Percentiles rank a stretch among this genome's conserved stretches.
Evolutionary conservation across 1,140 invertebrate species (phyloP).

Genomic region (Pseudomyrmex pallidus): DNA sequence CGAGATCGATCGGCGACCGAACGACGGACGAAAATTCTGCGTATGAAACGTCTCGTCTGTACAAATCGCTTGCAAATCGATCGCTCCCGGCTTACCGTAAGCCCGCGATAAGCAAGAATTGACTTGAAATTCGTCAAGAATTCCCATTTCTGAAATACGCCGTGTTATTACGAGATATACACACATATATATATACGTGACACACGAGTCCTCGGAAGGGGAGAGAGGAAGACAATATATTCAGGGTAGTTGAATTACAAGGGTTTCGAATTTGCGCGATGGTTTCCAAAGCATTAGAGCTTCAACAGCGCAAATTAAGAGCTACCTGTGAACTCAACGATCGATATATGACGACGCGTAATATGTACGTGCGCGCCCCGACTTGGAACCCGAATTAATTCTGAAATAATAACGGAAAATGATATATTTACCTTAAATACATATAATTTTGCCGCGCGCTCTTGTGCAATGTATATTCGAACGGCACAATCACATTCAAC

Average conservation of each 20-base stretch:
- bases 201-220: too few species aligned
- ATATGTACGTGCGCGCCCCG: background rate
- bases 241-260: conserved; percentile 35
- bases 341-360: conserved; percentile 9
- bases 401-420: background rate
- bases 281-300: conserved; percentile 38
- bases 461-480: too few species aligned
- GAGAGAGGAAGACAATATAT: background rate
- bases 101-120: background rate
- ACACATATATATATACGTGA: background rate
- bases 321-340: conserved; percentile 5
- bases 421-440: too few species aligned
- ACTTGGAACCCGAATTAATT: conserved; percentile 1
- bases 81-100: background rate
- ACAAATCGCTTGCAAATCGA: background rate
- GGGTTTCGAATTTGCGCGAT: conserved; percentile 35
- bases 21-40: background rate
- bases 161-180: background rate
- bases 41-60: background rate
- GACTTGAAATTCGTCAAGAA: background rate
- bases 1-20: conserved; percentile 22
- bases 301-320: conserved; percentile 40
- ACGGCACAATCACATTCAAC: too few species aligned
- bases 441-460: too few species aligned
- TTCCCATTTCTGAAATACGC: background rate